Evolutionary conservation across 2,113 vertebrate genomes (phyloP).

Genomic region (Amphiprion ocellaris): DNA sequence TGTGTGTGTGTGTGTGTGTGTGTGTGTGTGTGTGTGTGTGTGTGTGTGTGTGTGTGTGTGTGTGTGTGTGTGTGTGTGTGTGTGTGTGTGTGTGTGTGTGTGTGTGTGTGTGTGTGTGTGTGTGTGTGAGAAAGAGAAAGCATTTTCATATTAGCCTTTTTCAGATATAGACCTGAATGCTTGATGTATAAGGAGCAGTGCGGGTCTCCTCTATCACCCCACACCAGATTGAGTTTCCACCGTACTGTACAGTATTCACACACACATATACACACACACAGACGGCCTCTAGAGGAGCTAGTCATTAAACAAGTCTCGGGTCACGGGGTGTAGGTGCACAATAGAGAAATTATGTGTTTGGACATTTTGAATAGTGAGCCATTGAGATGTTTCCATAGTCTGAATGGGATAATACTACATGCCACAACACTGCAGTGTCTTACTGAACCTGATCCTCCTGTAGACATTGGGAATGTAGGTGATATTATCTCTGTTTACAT

Average conservation of each 20-base stretch:
- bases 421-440: slow-evolving; percentile 57
- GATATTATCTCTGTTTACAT: slow-evolving; percentile 76
- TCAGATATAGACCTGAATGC: slow-evolving; percentile 54
- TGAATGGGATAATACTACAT: slow-evolving; percentile 61
- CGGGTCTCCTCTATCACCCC: slow-evolving; percentile 68
- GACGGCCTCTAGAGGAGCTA: slow-evolving; percentile 68
- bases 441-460: slow-evolving; percentile 64
- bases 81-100: background rate
- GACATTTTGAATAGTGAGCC: slow-evolving; percentile 68
- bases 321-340: slow-evolving; percentile 67
- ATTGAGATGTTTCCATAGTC: slow-evolving; percentile 76
- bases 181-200: slow-evolving; percentile 69
- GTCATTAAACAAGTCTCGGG: slow-evolving; percentile 67
- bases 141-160: slow-evolving; percentile 50
- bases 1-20: background rate
- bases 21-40: no score
- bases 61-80: background rate
- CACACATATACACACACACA: slow-evolving; percentile 3
- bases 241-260: slow-evolving; percentile 54
- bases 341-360: slow-evolving; percentile 78
- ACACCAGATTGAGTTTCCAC: slow-evolving; percentile 77
- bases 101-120: slow-evolving; percentile 7
- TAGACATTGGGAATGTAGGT: slow-evolving; percentile 59
- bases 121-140: background rate
- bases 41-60: background rate